phyloP scores from a whole-genome alignment of 2,888 invertebrate species.

The Ennomos fuscantarius region DNA sequence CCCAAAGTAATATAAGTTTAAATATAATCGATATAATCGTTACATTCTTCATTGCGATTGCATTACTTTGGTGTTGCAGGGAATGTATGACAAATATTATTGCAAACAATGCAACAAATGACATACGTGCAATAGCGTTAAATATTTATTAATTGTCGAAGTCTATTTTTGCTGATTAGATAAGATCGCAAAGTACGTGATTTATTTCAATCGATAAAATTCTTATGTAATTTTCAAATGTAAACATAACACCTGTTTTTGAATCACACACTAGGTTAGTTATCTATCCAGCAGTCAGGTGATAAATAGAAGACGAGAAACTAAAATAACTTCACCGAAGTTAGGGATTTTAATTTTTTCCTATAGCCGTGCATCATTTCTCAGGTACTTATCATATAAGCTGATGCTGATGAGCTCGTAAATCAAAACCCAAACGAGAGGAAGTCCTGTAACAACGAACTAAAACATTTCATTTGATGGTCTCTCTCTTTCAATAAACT shows the following conservation, averaged over 20 bases:
- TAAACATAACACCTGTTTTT: constrained; percentile 32
- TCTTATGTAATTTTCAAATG: constrained; percentile 32
- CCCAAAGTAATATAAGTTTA: constrained; percentile 31
- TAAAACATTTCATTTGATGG: constrained; percentile 6
- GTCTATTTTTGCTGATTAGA: constrained; percentile 32
- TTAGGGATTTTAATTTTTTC: too few relatives aligned
- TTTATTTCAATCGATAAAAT: constrained; percentile 32
- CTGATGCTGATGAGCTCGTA: too few relatives aligned
- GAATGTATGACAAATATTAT: constrained; percentile 35
- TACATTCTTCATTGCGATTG: constrained; percentile 34
- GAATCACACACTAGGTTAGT: constrained; percentile 33
- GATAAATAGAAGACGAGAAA: background rate
- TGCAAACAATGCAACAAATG: constrained; percentile 32
- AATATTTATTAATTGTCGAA: constrained; percentile 35
- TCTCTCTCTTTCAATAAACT: constrained; percentile 22
- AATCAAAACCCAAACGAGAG: background rate
- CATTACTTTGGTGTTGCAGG: constrained; percentile 36
- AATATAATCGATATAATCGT: constrained; percentile 36
- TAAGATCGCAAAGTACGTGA: constrained; percentile 34
- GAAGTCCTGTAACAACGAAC: background rate
- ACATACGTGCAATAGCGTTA: constrained; percentile 15
- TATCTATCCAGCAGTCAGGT: constrained; percentile 9
- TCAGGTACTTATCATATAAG: too few relatives aligned
- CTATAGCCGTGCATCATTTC: too few relatives aligned
- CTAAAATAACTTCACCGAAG: background rate